Evolutionary conservation across 2,113 vertebrate species (phyloP).

Genomic region (Hyperopisus bebe): DNA sequence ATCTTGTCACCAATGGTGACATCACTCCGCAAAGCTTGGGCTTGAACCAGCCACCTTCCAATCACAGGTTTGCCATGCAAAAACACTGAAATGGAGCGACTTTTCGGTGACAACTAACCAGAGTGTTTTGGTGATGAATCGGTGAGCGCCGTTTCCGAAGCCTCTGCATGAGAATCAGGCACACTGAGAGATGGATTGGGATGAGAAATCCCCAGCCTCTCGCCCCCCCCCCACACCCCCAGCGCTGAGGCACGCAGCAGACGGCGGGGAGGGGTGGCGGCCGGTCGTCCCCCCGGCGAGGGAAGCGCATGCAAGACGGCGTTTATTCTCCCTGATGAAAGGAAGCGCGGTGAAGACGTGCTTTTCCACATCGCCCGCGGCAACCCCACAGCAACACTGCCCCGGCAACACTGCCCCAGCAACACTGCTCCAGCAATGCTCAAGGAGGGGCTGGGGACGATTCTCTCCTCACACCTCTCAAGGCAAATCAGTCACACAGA

Average conservation of each 20-base stretch:
- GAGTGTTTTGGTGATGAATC: not conserved
- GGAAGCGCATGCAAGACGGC: slow-evolving; percentile 44
- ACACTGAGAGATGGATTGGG: not conserved
- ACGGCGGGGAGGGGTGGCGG: not conserved
- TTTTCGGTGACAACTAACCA: not conserved
- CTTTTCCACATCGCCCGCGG: slow-evolving; percentile 55
- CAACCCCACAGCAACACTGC: slow-evolving; percentile 33
- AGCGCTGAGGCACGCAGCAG: not conserved
- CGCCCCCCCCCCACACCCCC: not conserved
- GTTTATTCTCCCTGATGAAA: slow-evolving; percentile 63
- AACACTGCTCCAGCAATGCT: not conserved
- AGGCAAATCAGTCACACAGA: slow-evolving; percentile 60
- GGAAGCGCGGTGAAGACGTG: slow-evolving; percentile 54
- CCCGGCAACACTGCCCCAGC: slow-evolving; percentile 47
- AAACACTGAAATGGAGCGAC: not conserved
- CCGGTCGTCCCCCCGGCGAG: slow-evolving; percentile 39
- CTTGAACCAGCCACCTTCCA: not conserved
- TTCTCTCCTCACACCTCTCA: slow-evolving; percentile 55
- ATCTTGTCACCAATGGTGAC: not conserved
- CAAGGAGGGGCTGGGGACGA: slow-evolving; percentile 39
- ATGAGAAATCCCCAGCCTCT: not conserved
- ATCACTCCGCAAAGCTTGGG: not conserved
- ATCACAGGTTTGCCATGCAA: not conserved
- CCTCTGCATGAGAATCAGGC: not conserved
- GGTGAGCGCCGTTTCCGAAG: not conserved